phyloP scores from a whole-genome alignment of 2,113 vertebrate genomes.

The Tringa solitaria region DNA sequence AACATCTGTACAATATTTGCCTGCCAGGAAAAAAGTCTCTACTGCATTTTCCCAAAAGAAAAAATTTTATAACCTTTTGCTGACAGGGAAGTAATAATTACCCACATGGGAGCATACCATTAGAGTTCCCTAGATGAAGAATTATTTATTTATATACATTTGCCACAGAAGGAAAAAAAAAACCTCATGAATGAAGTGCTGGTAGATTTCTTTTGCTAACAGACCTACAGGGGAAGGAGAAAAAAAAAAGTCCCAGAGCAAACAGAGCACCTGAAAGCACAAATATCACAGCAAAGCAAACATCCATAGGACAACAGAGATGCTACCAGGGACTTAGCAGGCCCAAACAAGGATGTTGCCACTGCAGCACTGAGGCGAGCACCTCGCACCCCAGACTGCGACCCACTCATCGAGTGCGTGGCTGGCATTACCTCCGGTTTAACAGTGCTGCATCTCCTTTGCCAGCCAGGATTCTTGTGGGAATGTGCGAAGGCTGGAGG shows the following conservation, averaged over 20 bases:
- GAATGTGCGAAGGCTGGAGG: background rate
- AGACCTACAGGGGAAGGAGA: background rate
- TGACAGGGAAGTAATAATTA: conserved; percentile 69
- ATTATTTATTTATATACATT: background rate
- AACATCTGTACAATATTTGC: conserved; percentile 61
- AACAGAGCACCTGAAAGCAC: conserved; percentile 9
- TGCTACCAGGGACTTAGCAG: background rate
- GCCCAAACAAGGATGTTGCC: background rate
- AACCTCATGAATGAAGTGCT: conserved; percentile 2
- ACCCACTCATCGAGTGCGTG: fast-evolving
- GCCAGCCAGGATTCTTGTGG: background rate
- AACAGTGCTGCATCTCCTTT: background rate
- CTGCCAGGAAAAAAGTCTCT: conserved; percentile 31
- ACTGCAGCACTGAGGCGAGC: background rate
- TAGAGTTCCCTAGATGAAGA: conserved; percentile 50
- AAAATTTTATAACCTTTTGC: conserved; percentile 62
- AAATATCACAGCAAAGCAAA: background rate
- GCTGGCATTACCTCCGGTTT: background rate
- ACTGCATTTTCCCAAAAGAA: conserved; percentile 56
- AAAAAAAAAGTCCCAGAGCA: background rate
- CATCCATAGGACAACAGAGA: background rate
- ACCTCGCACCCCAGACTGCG: background rate
- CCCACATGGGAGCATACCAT: conserved; percentile 45
- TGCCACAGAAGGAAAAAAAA: background rate
- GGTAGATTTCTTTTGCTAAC: conserved; percentile 42